phyloP scores from a whole-genome alignment of 2,888 invertebrate species.

The Euspilapteryx auroguttella region DNA sequence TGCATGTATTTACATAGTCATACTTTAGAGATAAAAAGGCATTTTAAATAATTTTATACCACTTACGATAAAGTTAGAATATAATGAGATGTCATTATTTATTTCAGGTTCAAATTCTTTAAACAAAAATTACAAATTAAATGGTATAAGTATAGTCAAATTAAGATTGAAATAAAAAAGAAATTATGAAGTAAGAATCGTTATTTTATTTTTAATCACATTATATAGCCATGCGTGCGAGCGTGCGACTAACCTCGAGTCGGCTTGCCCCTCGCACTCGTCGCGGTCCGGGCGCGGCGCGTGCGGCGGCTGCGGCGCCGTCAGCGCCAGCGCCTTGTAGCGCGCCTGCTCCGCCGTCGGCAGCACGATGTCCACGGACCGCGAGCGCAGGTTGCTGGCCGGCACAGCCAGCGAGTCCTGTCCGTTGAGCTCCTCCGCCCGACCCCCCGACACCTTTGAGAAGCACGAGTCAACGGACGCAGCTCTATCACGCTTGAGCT shows the following conservation, averaged over 20 bases:
- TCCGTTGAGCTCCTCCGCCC: slow-evolving; percentile 71
- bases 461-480: slow-evolving; percentile 89
- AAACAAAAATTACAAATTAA: too few relatives aligned
- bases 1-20: too few relatives aligned
- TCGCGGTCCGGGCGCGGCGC: slow-evolving; percentile 16
- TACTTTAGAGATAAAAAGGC: too few relatives aligned
- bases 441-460: slow-evolving; percentile 74
- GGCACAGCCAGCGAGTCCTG: slow-evolving; percentile 70
- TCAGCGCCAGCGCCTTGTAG: slow-evolving; percentile 80
- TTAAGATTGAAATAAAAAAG: too few relatives aligned
- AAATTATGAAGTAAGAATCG: too few relatives aligned
- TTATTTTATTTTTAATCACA: too few relatives aligned
- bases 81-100: too few relatives aligned
- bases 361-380: slow-evolving; percentile 85
- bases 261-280: slow-evolving; percentile 17
- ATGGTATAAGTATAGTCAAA: too few relatives aligned
- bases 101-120: too few relatives aligned
- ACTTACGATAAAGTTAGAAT: too few relatives aligned
- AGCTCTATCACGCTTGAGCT: slow-evolving; percentile 80
- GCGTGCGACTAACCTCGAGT: slow-evolving; percentile 31
- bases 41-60: too few relatives aligned
- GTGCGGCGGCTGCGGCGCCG: slow-evolving; percentile 45
- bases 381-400: slow-evolving; percentile 72
- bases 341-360: slow-evolving; percentile 84
- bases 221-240: too few relatives aligned